Percentiles rank a stretch among this genome's conserved stretches.
These are phyloP conservation scores for Troides aeacus DNA, from an alignment of 2,888 invertebrate genomes.

Conservation along the genomic window DNA sequence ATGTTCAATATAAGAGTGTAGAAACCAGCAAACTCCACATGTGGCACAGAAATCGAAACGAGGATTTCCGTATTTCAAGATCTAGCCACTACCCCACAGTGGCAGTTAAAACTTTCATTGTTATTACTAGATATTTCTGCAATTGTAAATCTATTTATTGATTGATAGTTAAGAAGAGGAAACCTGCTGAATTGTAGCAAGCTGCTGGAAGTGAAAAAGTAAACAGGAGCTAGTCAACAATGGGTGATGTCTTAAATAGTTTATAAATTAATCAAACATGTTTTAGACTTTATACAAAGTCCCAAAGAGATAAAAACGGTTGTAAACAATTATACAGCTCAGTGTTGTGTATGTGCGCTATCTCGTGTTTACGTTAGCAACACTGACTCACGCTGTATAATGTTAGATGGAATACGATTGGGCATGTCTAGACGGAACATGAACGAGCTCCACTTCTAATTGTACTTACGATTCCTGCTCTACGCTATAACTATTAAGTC, in stretches of 20 bases:
- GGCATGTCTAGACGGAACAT: neutral
- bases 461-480: neutral
- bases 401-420: neutral
- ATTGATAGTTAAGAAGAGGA: neutral
- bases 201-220: neutral
- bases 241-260: neutral
- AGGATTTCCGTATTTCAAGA: too few relatives aligned
- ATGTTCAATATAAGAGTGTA: too few relatives aligned
- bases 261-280: neutral
- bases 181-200: neutral
- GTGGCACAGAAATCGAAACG: too few relatives aligned
- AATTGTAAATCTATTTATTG: neutral
- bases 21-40: too few relatives aligned
- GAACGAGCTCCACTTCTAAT: neutral
- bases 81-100: too few relatives aligned
- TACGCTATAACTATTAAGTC: neutral
- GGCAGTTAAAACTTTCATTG: too few relatives aligned
- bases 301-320: too few relatives aligned
- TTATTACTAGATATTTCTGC: too few relatives aligned
- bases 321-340: too few relatives aligned
- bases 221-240: neutral
- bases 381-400: slow-evolving; percentile 7
- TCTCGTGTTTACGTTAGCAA: slow-evolving; percentile 8
- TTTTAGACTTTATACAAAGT: too few relatives aligned
- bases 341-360: slow-evolving; percentile 11